phyloP scores from a whole-genome alignment of 2,113 vertebrate genomes.

The Dipodomys stephensi region DNA sequence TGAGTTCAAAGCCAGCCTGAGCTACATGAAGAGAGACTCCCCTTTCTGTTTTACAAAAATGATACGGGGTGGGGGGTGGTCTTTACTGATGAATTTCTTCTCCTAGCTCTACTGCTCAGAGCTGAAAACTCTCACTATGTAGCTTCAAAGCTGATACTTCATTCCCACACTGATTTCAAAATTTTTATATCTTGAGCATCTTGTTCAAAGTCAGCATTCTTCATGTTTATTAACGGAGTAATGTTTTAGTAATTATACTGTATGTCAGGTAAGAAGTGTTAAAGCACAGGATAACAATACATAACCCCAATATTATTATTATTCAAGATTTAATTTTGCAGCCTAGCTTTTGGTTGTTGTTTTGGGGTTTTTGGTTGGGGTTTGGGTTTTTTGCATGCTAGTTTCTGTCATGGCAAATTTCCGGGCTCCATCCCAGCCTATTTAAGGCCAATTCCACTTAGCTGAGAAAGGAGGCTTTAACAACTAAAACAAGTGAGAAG shows the following conservation, averaged over 20 bases:
- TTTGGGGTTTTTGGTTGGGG: neutral
- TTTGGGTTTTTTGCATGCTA: neutral
- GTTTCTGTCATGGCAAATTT: slow-evolving; percentile 7
- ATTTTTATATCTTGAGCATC: neutral
- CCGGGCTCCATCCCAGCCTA: neutral
- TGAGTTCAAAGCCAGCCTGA: neutral
- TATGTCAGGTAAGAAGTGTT: neutral
- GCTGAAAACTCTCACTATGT: neutral
- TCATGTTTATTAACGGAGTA: neutral
- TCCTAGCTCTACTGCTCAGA: neutral
- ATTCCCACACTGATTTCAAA: neutral
- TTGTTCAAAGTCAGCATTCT: neutral
- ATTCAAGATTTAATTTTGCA: slow-evolving; percentile 18
- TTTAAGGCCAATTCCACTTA: neutral
- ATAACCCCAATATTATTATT: neutral
- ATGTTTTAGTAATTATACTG: neutral
- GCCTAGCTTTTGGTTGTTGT: neutral
- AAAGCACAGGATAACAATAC: slow-evolving; percentile 37
- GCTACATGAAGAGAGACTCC: neutral
- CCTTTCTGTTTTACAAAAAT: too few species aligned
- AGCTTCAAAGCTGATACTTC: neutral
- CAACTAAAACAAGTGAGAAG: slow-evolving; percentile 19
- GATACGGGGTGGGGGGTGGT: too few species aligned
- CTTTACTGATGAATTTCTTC: neutral
- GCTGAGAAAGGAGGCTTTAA: slow-evolving; percentile 38